These are phyloP conservation scores for Helicoverpa zea DNA, from an alignment of 1,140 invertebrate species.

Conservation along the genomic window DNA sequence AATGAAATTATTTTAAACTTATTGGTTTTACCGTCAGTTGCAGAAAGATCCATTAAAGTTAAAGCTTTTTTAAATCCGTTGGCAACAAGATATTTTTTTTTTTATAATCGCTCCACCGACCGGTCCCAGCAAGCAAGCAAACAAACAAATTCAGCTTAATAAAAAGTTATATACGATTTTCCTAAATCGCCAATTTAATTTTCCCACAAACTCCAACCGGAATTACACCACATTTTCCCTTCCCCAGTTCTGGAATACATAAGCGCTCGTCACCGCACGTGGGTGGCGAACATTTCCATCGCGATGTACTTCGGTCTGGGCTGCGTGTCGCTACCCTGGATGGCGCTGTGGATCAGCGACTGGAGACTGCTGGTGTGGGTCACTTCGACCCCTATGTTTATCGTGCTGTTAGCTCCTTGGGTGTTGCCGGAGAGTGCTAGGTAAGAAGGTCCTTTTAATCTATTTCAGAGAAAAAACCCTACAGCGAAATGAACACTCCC, in stretches of 20 bases:
- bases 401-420: conserved; percentile 63
- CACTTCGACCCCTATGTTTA: conserved; percentile 72
- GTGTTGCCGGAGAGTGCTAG: conserved; percentile 77
- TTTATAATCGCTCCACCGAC: no score
- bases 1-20: no score
- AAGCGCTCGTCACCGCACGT: conserved; percentile 75
- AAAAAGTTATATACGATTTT: no score
- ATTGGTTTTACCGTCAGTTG: neutral
- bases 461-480: no score
- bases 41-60: no score
- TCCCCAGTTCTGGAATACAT: conserved; percentile 80
- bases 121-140: no score
- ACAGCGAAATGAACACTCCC: no score
- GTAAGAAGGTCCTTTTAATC: conserved; percentile 47
- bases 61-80: no score
- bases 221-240: neutral
- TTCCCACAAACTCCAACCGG: neutral
- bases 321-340: conserved; percentile 84
- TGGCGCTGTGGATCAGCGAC: conserved; percentile 81
- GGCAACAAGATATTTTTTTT: no score
- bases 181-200: no score
- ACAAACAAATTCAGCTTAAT: no score
- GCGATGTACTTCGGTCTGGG: conserved; percentile 87
- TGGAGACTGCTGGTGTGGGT: conserved; percentile 85
- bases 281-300: conserved; percentile 87